Percentiles rank a stretch among this genome's conserved stretches.
phyloP scores from a whole-genome alignment of 1,140 invertebrate genomes.

The Drosophila sp. region DNA sequence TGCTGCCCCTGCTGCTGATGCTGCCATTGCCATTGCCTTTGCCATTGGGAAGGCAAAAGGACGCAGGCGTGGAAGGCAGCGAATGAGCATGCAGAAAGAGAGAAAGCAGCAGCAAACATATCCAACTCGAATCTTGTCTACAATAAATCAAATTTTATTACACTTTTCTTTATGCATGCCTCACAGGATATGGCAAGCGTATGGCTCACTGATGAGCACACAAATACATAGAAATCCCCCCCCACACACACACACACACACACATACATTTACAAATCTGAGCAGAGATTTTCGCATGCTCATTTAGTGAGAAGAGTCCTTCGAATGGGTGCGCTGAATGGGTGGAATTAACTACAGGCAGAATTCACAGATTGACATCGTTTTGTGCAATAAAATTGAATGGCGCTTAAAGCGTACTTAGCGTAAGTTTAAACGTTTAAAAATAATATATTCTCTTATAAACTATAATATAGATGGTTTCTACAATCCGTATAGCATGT shows the following conservation, averaged over 20 bases:
- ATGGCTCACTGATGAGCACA: slow-evolving; percentile 74
- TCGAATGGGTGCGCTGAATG: slow-evolving; percentile 11
- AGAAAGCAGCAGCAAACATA: slow-evolving; percentile 52
- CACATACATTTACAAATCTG: slow-evolving; percentile 32
- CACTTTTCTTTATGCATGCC: slow-evolving; percentile 83
- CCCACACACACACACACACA: slow-evolving; percentile 37
- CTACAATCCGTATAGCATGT: no score
- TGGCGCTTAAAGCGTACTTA: neutral
- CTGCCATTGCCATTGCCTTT: slow-evolving; percentile 41
- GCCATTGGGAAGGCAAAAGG: slow-evolving; percentile 27
- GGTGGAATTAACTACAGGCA: slow-evolving; percentile 28
- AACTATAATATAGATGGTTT: no score
- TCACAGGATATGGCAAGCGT: slow-evolving; percentile 80
- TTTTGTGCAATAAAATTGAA: neutral
- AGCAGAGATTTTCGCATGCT: slow-evolving; percentile 72
- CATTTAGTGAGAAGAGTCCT: slow-evolving; percentile 44
- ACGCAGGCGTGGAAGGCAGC: slow-evolving; percentile 76
- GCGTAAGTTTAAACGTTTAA: no score
- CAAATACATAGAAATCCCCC: slow-evolving; percentile 19
- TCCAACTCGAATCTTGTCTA: slow-evolving; percentile 82
- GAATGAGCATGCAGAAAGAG: slow-evolving; percentile 63
- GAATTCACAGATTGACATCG: neutral
- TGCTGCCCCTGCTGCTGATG: slow-evolving; percentile 46
- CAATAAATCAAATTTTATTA: slow-evolving; percentile 83
- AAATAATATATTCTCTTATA: no score